These are phyloP conservation scores for Tiphia femorata DNA, from an alignment of 2,888 invertebrate species.

Conservation along the genomic window DNA sequence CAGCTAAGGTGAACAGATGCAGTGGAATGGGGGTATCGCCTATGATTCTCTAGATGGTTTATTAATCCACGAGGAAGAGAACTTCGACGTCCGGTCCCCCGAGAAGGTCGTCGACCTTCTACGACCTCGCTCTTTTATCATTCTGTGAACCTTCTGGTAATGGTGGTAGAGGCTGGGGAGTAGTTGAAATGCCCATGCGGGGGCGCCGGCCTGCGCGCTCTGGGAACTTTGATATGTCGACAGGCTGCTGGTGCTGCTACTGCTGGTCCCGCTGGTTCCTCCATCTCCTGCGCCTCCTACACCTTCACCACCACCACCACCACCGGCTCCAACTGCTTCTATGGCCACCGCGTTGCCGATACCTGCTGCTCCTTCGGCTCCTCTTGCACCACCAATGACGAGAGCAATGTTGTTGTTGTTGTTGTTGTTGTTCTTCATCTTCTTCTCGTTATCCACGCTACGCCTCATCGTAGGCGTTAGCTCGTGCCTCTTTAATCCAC, in stretches of 20 bases:
- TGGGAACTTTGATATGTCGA: slow-evolving; percentile 4
- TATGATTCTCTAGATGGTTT: too few species aligned
- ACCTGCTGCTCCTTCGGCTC: slow-evolving; percentile 8
- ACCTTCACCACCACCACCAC: neutral
- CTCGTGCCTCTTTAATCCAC: slow-evolving; percentile 61
- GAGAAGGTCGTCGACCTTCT: too few species aligned
- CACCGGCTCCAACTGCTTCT: neutral
- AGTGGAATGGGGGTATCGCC: too few species aligned
- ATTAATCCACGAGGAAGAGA: too few species aligned
- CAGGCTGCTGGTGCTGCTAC: neutral
- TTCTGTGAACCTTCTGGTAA: slow-evolving; percentile 86
- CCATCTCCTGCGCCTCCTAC: too few species aligned
- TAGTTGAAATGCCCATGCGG: slow-evolving; percentile 87
- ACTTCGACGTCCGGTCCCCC: too few species aligned
- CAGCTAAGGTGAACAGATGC: too few species aligned
- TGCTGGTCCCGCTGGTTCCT: too few species aligned
- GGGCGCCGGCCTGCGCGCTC: slow-evolving; percentile 59
- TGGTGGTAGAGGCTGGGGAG: slow-evolving; percentile 86
- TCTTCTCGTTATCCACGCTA: slow-evolving; percentile 10
- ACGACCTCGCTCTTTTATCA: too few species aligned
- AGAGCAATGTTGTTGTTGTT: slow-evolving; percentile 1
- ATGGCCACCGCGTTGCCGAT: neutral
- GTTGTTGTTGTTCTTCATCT: slow-evolving; percentile 30
- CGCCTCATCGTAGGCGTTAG: slow-evolving; percentile 14
- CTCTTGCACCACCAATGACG: slow-evolving; percentile 15